Evolutionary conservation across 2,888 invertebrate genomes (phyloP).

Genomic region (Eugnorisma glareosa): DNA sequence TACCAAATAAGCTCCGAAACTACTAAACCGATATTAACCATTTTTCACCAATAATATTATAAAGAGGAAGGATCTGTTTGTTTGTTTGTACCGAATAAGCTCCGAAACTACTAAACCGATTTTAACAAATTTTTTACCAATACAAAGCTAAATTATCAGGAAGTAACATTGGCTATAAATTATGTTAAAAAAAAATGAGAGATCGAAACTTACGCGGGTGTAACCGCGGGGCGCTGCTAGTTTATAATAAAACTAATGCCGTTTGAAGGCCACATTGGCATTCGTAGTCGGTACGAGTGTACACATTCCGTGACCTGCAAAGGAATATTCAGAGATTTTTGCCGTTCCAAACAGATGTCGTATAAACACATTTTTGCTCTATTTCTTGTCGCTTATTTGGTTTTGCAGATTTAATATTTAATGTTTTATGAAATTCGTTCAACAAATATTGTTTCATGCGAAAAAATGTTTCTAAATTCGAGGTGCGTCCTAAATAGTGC

Average conservation of each 20-base stretch:
- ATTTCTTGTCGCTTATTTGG: constrained; percentile 49
- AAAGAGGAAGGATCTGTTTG: too few species aligned
- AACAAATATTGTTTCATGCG: constrained; percentile 11
- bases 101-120: too few species aligned
- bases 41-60: too few species aligned
- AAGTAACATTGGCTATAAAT: too few species aligned
- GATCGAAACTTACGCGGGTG: too few species aligned
- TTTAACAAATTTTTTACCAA: too few species aligned
- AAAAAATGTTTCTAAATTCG: neutral
- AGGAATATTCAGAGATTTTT: constrained; percentile 50
- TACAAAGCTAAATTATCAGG: too few species aligned
- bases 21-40: too few species aligned
- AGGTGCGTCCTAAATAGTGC: neutral
- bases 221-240: too few species aligned
- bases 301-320: constrained; percentile 55
- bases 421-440: constrained; percentile 33
- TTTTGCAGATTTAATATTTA: constrained; percentile 50
- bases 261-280: constrained; percentile 50
- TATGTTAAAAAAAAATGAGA: too few species aligned
- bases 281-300: constrained; percentile 54
- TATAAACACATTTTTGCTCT: constrained; percentile 53
- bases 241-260: constrained; percentile 51
- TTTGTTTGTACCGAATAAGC: too few species aligned
- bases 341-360: constrained; percentile 55
- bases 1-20: too few species aligned